These are phyloP conservation scores for Vimba vimba DNA, from an alignment of 2,113 vertebrate species.

Conservation along the genomic window DNA sequence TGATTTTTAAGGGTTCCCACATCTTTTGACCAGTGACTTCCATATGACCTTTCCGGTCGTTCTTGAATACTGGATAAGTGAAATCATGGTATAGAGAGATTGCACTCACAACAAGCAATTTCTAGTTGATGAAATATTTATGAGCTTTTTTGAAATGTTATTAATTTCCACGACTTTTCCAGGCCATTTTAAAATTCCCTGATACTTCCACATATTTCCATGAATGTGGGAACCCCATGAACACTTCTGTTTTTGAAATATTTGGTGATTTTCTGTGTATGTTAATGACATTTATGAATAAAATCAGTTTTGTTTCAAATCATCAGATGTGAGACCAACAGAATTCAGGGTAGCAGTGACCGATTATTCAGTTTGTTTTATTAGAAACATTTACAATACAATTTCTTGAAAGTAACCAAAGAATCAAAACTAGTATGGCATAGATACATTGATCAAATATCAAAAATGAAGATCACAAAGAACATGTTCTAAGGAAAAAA, in stretches of 20 bases:
- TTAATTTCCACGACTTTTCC: not conserved
- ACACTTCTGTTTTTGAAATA: not conserved
- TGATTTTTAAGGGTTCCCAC: not conserved
- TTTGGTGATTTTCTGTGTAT: not conserved
- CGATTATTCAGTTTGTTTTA: constrained; percentile 80
- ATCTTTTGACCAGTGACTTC: not conserved
- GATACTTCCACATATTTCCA: not conserved
- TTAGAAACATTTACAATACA: constrained; percentile 88
- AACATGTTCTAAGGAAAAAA: constrained; percentile 80
- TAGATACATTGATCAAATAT: constrained; percentile 81
- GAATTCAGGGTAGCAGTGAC: constrained; percentile 10
- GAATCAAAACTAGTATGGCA: constrained; percentile 83
- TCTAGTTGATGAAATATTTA: constrained; percentile 27
- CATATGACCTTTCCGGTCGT: not conserved
- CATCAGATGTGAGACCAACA: not conserved
- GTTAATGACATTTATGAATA: not conserved
- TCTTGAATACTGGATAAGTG: not conserved
- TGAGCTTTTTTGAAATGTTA: constrained; percentile 1
- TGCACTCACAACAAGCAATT: constrained; percentile 11
- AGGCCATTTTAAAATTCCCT: not conserved
- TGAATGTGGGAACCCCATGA: not conserved
- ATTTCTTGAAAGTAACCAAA: constrained; percentile 81
- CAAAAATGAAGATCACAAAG: constrained; percentile 77
- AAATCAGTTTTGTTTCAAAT: not conserved
- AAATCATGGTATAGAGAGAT: not conserved